Evolutionary conservation across 1,140 invertebrate genomes (phyloP).

Genomic region (Ceratina calcarata): DNA sequence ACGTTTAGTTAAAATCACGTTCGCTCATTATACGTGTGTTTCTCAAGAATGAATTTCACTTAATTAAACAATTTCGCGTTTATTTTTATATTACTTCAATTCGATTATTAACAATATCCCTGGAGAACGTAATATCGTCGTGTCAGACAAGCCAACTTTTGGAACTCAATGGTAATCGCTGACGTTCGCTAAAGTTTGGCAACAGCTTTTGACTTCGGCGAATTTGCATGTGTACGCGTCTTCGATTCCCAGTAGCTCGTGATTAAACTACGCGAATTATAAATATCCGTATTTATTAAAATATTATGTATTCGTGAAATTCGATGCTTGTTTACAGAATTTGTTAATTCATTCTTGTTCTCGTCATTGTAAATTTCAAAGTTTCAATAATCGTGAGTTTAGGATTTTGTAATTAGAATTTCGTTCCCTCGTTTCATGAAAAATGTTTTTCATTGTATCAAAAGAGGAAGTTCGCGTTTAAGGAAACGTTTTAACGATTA

Average conservation of each 20-base stretch:
- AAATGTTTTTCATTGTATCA: not conserved
- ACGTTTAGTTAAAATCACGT: not conserved
- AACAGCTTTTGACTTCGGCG: slow-evolving; percentile 10
- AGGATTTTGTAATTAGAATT: too few relatives aligned
- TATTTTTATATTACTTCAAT: not conserved
- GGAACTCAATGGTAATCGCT: not conserved
- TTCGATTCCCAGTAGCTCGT: not conserved
- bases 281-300: not conserved
- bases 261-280: not conserved
- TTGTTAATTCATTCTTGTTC: not conserved
- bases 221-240: not conserved
- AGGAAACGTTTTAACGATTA: not conserved
- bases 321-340: not conserved
- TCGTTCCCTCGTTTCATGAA: too few relatives aligned
- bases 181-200: slow-evolving; percentile 4
- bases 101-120: too few relatives aligned
- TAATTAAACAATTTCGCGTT: not conserved
- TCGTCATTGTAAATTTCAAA: not conserved
- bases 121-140: not conserved
- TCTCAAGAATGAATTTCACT: not conserved
- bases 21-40: too few relatives aligned
- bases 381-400: too few relatives aligned
- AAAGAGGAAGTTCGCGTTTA: not conserved
- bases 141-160: not conserved
- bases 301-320: not conserved